Evolutionary conservation across 2,113 vertebrate genomes (phyloP).

Genomic region (Oncorhynchus mykiss): DNA sequence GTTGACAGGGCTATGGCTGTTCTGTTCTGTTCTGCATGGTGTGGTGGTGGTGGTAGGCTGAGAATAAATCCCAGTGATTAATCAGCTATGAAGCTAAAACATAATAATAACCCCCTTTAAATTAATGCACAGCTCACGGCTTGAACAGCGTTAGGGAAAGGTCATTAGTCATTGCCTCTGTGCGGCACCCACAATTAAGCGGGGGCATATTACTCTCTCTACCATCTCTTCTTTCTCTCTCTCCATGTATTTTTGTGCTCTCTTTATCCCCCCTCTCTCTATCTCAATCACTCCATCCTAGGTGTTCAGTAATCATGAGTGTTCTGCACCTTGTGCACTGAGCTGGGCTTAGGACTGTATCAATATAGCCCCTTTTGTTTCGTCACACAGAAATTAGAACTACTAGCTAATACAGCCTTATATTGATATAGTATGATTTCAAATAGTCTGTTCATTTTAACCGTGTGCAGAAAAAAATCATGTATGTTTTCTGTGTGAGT

Average conservation of each 20-base stretch:
- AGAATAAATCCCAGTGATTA: slow-evolving; percentile 70
- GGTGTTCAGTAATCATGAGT: neutral
- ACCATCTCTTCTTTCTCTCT: slow-evolving; percentile 18
- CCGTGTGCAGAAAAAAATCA: slow-evolving; percentile 1
- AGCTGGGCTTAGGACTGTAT: neutral
- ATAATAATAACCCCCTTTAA: slow-evolving; percentile 77
- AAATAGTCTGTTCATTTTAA: neutral
- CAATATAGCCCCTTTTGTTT: neutral
- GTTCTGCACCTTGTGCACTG: slow-evolving; percentile 2
- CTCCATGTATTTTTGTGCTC: slow-evolving; percentile 25
- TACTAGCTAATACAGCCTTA: neutral
- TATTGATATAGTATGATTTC: too few species aligned
- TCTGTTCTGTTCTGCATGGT: slow-evolving; percentile 48
- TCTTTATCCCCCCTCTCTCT: slow-evolving; percentile 40
- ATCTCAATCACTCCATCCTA: slow-evolving; percentile 19
- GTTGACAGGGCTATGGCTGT: slow-evolving; percentile 37
- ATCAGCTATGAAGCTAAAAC: slow-evolving; percentile 75
- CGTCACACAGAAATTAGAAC: neutral
- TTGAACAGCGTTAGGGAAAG: slow-evolving; percentile 68
- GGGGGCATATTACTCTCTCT: slow-evolving; percentile 57
- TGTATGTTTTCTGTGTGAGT: slow-evolving; percentile 56
- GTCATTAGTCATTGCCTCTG: slow-evolving; percentile 72
- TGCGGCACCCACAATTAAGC: slow-evolving; percentile 72
- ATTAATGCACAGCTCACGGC: slow-evolving; percentile 71
- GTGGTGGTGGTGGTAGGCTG: slow-evolving; percentile 46